These are phyloP conservation scores for Luehdorfia chinensis DNA, from an alignment of 1,140 invertebrate genomes.

Conservation along the genomic window DNA sequence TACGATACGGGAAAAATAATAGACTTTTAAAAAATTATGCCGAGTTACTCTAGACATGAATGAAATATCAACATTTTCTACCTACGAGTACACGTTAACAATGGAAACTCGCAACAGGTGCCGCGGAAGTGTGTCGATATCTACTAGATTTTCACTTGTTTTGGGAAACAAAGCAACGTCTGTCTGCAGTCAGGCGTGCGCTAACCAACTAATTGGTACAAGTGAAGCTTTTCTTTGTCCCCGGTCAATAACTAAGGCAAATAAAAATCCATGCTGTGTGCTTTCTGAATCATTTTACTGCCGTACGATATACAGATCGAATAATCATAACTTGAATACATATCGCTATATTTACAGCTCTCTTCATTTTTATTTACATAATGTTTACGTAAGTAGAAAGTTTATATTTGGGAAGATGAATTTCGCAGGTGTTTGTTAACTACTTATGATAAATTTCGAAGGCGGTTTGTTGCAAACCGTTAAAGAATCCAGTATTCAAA, in stretches of 20 bases:
- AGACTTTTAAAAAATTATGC: too few species aligned
- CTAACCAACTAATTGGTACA: constrained; percentile 66
- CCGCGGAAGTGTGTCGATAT: constrained; percentile 49
- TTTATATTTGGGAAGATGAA: neutral
- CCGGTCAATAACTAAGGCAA: constrained; percentile 54
- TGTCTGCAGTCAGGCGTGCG: constrained; percentile 45
- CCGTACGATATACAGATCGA: constrained; percentile 26
- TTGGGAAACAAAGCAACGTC: constrained; percentile 56
- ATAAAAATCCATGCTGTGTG: constrained; percentile 41
- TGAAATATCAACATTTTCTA: too few species aligned
- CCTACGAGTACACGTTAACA: too few species aligned
- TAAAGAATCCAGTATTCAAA: constrained; percentile 64
- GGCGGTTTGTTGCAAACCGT: constrained; percentile 33
- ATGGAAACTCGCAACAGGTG: constrained; percentile 27
- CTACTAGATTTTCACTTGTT: constrained; percentile 61
- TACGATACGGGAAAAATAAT: too few species aligned
- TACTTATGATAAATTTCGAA: neutral
- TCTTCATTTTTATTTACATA: neutral
- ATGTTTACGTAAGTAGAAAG: constrained; percentile 7
- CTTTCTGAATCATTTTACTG: constrained; percentile 37
- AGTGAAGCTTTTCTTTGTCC: constrained; percentile 60
- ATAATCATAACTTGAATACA: constrained; percentile 16
- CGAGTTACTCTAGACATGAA: too few species aligned
- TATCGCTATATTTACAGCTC: neutral
- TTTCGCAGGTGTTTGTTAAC: constrained; percentile 1